These are phyloP conservation scores for Glandiceps talaboti DNA, from an alignment of 53 echinoderm and acorn worm genomes.

Conservation along the genomic window DNA sequence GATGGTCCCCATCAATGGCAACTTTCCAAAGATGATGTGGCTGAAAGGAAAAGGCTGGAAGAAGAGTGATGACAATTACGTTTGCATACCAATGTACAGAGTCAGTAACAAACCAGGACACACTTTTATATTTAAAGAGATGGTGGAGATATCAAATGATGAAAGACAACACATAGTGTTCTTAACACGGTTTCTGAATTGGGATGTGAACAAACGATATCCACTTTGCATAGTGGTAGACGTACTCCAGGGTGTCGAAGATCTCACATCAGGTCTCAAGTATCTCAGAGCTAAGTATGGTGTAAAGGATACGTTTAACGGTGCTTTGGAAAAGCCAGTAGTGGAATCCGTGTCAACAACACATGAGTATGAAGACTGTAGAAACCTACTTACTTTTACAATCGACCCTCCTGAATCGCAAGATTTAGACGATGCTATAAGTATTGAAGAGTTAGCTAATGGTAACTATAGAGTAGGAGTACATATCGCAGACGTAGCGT, in stretches of 20 bases:
- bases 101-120: neutral
- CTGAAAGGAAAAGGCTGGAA: neutral
- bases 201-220: slow-evolving; percentile 42
- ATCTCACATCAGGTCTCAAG: slow-evolving; percentile 26
- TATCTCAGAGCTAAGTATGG: slow-evolving; percentile 45
- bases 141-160: slow-evolving; percentile 16
- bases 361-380: slow-evolving; percentile 15
- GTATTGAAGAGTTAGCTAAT: slow-evolving; percentile 16
- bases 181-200: slow-evolving; percentile 42
- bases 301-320: slow-evolving; percentile 38
- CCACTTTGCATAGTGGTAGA: slow-evolving; percentile 57
- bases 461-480: slow-evolving; percentile 42
- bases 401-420: slow-evolving; percentile 46
- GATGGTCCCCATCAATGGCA: slow-evolving; percentile 7
- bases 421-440: slow-evolving; percentile 82
- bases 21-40: slow-evolving; percentile 48
- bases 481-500: slow-evolving; percentile 78
- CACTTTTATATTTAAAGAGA: neutral
- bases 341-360: slow-evolving; percentile 14
- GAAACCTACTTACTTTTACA: slow-evolving; percentile 34
- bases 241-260: slow-evolving; percentile 33
- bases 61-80: neutral
- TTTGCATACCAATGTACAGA: neutral
- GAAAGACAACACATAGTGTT: slow-evolving; percentile 59
- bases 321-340: too few relatives aligned